These are phyloP conservation scores for Varecia variegata DNA, from an alignment of 2,797 vertebrate genomes.

Conservation along the genomic window DNA sequence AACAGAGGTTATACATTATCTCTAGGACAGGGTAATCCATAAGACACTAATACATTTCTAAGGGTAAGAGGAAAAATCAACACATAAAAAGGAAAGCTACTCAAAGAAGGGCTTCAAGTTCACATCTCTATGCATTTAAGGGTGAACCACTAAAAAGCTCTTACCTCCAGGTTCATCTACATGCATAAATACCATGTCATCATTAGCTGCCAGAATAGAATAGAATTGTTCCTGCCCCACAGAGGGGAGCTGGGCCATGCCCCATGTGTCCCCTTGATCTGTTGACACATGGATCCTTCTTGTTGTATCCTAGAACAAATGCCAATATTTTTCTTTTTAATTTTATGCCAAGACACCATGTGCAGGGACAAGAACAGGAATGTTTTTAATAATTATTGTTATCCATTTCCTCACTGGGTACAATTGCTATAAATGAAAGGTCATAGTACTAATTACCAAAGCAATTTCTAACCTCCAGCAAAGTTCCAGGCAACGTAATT, in stretches of 20 bases:
- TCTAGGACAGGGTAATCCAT: background rate
- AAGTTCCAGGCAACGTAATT: background rate
- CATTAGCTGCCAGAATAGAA: constrained; percentile 94
- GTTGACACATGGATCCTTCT: constrained; percentile 93
- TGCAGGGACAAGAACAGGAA: background rate
- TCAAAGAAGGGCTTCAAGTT: background rate
- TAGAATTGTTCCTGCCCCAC: constrained; percentile 97
- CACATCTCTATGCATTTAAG: background rate
- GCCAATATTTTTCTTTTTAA: constrained; percentile 24
- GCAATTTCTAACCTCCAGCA: background rate
- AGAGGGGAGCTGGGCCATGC: constrained; percentile 95
- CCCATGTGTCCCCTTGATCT: constrained; percentile 93
- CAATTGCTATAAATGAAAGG: background rate
- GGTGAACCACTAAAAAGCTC: constrained; percentile 46
- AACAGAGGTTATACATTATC: background rate
- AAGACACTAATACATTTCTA: constrained; percentile 1
- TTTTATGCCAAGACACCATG: background rate
- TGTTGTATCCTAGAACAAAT: constrained; percentile 79
- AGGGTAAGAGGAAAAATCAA: background rate
- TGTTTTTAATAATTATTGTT: background rate
- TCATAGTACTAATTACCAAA: background rate
- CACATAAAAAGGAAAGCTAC: background rate
- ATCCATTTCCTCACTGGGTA: background rate
- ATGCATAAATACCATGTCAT: constrained; percentile 98
- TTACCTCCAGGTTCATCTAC: constrained; percentile 95